phyloP scores from a whole-genome alignment of 2,888 invertebrate genomes.

The Amblyteles armatorius region DNA sequence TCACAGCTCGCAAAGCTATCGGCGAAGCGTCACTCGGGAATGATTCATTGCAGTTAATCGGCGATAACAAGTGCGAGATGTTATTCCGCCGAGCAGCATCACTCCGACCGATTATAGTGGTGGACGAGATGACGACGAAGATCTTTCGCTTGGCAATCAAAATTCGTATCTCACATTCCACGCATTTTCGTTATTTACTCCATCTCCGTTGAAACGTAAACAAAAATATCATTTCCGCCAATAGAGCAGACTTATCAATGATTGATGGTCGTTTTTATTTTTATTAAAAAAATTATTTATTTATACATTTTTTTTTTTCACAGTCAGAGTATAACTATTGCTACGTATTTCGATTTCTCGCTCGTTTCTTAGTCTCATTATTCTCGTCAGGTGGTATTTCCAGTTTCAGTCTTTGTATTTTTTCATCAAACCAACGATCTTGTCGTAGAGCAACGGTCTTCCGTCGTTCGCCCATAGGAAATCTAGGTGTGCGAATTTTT shows the following conservation, averaged over 20 bases:
- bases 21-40: not conserved
- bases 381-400: not conserved
- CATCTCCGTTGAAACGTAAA: not conserved
- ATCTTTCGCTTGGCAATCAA: not conserved
- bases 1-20: not conserved
- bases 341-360: not conserved
- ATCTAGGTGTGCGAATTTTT: conserved; percentile 88
- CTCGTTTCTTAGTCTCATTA: not conserved
- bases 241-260: not conserved
- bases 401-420: conserved; percentile 45
- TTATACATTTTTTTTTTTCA: not conserved
- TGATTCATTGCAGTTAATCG: conserved; percentile 25
- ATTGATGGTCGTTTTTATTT: not conserved
- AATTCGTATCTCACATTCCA: not conserved
- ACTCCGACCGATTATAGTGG: not conserved
- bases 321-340: not conserved
- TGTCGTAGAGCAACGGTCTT: conserved; percentile 85
- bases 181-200: not conserved
- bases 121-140: not conserved
- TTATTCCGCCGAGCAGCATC: conserved; percentile 2
- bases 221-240: not conserved
- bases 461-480: conserved; percentile 88
- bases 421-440: conserved; percentile 69
- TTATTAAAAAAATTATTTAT: not conserved
- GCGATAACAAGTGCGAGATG: not conserved